Percentiles rank a stretch among this genome's conserved stretches.
Conservation (phyloP, 2,888 invertebrate genomes). For the Zootermopsis nevadensis region DNA sequence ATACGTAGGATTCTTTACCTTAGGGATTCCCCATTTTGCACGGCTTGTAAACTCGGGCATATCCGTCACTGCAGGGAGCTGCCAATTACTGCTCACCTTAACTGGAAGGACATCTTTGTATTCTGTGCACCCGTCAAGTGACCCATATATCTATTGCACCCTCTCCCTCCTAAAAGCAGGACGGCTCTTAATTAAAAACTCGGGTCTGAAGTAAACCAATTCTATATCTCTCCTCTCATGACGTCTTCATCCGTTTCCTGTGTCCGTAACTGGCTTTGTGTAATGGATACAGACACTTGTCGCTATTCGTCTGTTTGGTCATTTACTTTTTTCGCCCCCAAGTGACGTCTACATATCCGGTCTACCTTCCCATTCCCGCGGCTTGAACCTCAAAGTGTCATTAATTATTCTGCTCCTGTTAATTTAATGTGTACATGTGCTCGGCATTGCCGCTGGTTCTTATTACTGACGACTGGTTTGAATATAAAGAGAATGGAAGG, state of each 20-base stretch:
- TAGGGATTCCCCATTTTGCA: constrained; percentile 10
- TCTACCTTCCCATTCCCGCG: too few relatives aligned
- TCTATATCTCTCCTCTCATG: neutral
- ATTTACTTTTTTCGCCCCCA: neutral
- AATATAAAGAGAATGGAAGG: too few relatives aligned
- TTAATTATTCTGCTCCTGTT: neutral
- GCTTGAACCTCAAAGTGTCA: neutral
- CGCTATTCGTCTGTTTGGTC: constrained; percentile 12
- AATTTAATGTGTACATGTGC: neutral
- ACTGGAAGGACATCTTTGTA: neutral
- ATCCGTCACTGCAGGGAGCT: neutral
- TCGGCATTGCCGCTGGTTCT: neutral
- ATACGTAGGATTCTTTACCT: neutral
- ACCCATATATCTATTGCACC: neutral
- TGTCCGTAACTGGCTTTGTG: constrained; percentile 26
- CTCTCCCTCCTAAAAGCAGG: constrained; percentile 18
- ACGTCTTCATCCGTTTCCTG: constrained; percentile 48
- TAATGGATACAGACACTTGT: constrained; percentile 7
- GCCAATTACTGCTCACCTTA: neutral
- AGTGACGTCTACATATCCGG: neutral
- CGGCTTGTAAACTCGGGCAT: constrained; percentile 17
- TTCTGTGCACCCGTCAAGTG: neutral
- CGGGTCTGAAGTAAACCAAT: constrained; percentile 14
- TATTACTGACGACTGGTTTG: neutral
- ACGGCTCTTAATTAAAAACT: constrained; percentile 42